Conservation (phyloP, 1,140 invertebrate genomes). For the Lepidotrigona ventralis region DNA sequence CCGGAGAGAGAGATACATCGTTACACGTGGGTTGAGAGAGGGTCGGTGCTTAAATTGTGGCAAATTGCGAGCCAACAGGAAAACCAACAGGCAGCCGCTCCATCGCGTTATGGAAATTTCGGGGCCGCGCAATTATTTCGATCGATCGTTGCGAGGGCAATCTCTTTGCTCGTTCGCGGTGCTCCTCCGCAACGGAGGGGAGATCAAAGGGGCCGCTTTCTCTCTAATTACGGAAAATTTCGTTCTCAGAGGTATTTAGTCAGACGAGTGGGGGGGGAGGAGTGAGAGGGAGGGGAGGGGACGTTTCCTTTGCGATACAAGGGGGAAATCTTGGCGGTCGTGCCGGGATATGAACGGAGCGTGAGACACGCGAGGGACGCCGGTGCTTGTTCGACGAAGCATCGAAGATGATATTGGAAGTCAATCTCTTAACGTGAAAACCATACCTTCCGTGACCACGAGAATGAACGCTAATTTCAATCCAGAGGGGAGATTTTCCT, state of each 20-base stretch:
- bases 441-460: neutral
- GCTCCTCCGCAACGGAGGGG: conserved; percentile 8
- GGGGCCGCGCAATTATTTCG: conserved; percentile 29
- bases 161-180: conserved; percentile 37
- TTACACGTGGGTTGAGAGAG: neutral
- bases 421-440: neutral
- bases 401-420: neutral
- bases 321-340: neutral
- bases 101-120: conserved; percentile 46
- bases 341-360: neutral
- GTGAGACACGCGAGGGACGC: conserved; percentile 11
- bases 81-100: conserved; percentile 9
- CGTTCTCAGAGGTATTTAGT: conserved; percentile 41
- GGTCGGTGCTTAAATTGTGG: conserved; percentile 7
- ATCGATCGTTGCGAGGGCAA: conserved; percentile 33
- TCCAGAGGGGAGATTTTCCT: neutral
- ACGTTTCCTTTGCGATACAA: conserved; percentile 24
- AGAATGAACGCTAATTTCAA: neutral
- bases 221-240: conserved; percentile 53
- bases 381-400: neutral
- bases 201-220: conserved; percentile 44
- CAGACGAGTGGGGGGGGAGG: neutral
- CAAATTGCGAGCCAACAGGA: conserved; percentile 1
- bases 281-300: neutral
- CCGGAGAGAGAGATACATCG: neutral